These are phyloP conservation scores for Gymnodraco acuticeps DNA, from an alignment of 2,797 vertebrate genomes.

Conservation along the genomic window DNA sequence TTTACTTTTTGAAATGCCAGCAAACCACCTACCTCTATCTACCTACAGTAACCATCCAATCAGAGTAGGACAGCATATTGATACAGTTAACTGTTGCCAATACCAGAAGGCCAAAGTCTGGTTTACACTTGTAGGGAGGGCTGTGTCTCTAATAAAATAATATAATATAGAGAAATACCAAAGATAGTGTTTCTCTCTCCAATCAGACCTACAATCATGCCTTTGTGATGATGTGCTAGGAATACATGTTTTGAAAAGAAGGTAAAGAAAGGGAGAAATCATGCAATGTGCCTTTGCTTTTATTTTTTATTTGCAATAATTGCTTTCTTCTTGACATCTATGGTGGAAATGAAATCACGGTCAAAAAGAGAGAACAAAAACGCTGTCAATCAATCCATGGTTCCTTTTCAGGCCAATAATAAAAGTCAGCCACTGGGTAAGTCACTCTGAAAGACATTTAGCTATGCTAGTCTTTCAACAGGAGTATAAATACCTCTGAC, in stretches of 20 bases:
- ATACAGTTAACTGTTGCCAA: slow-evolving; percentile 1
- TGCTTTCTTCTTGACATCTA: no score
- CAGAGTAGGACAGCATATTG: background rate
- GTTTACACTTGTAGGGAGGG: slow-evolving; percentile 61
- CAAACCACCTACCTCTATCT: background rate
- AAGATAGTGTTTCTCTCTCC: slow-evolving; percentile 49
- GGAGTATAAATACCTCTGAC: slow-evolving; percentile 8
- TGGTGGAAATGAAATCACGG: no score
- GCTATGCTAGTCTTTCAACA: background rate
- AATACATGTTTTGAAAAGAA: slow-evolving; percentile 4
- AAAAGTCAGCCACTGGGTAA: slow-evolving; percentile 17
- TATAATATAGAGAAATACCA: slow-evolving; percentile 38
- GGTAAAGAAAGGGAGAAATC: slow-evolving; percentile 14
- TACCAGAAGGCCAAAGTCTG: slow-evolving; percentile 40
- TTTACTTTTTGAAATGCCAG: background rate
- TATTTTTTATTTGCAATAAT: no score
- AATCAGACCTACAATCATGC: slow-evolving; percentile 21
- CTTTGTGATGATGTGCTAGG: slow-evolving; percentile 21
- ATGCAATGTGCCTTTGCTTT: slow-evolving; percentile 14
- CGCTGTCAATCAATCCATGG: no score
- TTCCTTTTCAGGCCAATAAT: no score
- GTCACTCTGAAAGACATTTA: slow-evolving; percentile 30
- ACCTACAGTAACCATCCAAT: background rate
- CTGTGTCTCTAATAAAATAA: slow-evolving; percentile 62
- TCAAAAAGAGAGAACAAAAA: no score